These are phyloP conservation scores for Melolontha melolontha DNA, from an alignment of 2,888 invertebrate species.

Conservation along the genomic window DNA sequence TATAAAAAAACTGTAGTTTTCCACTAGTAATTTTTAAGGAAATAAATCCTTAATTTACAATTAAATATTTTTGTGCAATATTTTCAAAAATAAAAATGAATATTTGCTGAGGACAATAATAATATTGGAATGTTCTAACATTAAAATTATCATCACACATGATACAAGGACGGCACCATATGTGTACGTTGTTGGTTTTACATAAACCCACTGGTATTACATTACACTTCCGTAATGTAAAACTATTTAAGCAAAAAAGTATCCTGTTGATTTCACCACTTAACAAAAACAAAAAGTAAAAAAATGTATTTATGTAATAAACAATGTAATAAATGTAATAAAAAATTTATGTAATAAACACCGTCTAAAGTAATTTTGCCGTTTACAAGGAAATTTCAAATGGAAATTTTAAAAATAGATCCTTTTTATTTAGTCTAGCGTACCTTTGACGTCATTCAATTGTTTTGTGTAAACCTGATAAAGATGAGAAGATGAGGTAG, in stretches of 20 bases:
- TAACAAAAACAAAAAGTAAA: too few species aligned
- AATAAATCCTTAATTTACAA: too few species aligned
- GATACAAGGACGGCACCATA: constrained; percentile 16
- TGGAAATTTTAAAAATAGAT: constrained; percentile 8
- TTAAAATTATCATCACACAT: neutral
- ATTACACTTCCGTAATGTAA: constrained; percentile 16
- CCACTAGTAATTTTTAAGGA: too few species aligned
- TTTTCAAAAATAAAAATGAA: neutral
- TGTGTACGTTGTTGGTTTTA: neutral
- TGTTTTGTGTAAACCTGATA: neutral
- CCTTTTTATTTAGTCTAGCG: neutral
- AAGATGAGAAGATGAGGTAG: neutral
- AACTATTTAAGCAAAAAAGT: neutral
- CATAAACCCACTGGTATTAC: constrained; percentile 19
- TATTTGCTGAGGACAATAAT: neutral
- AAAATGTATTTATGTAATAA: too few species aligned
- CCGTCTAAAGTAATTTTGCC: too few species aligned
- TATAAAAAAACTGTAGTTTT: too few species aligned
- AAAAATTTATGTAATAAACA: too few species aligned
- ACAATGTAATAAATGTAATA: too few species aligned
- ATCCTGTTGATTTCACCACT: neutral
- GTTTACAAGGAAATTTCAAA: neutral
- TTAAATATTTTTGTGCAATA: too few species aligned
- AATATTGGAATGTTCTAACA: too few species aligned
- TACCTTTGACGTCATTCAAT: constrained; percentile 4